Conservation (phyloP, 2,113 vertebrate species). For the Rostratula benghalensis region DNA sequence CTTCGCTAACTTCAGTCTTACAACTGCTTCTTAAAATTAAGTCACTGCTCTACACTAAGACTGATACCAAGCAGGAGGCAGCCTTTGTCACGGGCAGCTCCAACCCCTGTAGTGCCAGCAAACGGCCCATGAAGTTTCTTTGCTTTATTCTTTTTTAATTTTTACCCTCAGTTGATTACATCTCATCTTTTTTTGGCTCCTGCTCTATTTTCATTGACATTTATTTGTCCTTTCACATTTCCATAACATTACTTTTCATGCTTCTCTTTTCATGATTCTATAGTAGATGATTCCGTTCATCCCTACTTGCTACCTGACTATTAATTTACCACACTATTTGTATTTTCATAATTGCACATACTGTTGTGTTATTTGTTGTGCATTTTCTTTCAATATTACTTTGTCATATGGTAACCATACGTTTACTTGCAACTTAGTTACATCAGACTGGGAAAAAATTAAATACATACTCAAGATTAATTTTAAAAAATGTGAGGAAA, state of each 20-base stretch:
- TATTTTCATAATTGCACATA: neutral
- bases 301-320: neutral
- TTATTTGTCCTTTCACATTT: neutral
- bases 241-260: neutral
- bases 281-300: neutral
- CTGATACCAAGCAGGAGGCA: neutral
- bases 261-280: too few relatives aligned
- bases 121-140: neutral
- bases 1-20: neutral
- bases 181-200: neutral
- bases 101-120: neutral
- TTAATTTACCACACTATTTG: neutral
- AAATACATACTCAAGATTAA: neutral
- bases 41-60: neutral
- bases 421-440: slow-evolving; percentile 15
- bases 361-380: neutral
- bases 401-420: neutral
- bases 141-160: neutral
- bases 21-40: neutral
- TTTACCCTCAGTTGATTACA: neutral
- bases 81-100: neutral
- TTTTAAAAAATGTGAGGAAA: neutral
- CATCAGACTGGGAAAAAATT: neutral
- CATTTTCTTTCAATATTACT: slow-evolving; percentile 3
- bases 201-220: neutral